phyloP scores from a whole-genome alignment of 64 coral and sea anemone genomes.

The Porites lutea region DNA sequence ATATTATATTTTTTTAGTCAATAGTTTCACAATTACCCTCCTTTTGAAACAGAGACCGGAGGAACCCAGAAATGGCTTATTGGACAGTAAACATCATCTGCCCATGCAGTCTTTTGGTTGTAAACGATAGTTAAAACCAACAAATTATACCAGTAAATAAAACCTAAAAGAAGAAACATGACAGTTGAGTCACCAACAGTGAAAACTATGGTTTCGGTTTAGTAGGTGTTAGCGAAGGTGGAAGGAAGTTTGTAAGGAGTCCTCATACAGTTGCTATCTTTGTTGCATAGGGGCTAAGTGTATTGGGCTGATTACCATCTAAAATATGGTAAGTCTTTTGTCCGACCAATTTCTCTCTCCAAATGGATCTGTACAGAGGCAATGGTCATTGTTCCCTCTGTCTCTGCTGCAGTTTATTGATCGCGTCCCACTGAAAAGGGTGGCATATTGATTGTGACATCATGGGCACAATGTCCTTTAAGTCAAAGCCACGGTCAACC shows the following conservation, averaged over 20 bases:
- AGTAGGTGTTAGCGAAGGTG: not conserved
- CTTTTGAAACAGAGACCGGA: too few relatives aligned
- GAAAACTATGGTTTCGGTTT: not conserved
- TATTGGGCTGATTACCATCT: slow-evolving; percentile 35
- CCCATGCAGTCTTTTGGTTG: too few relatives aligned
- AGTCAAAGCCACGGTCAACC: slow-evolving; percentile 44
- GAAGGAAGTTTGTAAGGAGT: slow-evolving; percentile 2
- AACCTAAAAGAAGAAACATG: too few relatives aligned
- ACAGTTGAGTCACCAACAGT: too few relatives aligned
- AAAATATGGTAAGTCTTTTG: slow-evolving; percentile 57
- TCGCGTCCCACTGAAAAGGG: slow-evolving; percentile 27
- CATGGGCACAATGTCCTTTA: slow-evolving; percentile 25
- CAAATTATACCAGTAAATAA: too few relatives aligned
- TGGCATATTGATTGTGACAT: slow-evolving; percentile 44
- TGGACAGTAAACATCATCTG: too few relatives aligned
- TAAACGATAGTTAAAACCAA: too few relatives aligned
- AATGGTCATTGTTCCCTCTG: slow-evolving; percentile 37
- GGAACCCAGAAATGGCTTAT: too few relatives aligned
- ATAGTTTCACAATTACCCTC: too few relatives aligned
- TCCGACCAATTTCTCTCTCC: slow-evolving; percentile 35
- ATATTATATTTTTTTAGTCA: too few relatives aligned
- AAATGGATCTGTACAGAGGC: slow-evolving; percentile 44
- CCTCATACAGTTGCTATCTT: slow-evolving; percentile 35
- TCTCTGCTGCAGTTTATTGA: slow-evolving; percentile 29
- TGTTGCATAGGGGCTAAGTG: not conserved